Base-by-base conservation (phyloP, 2,113 vertebrate genomes). In the Eretmochelys imbricata region DNA sequence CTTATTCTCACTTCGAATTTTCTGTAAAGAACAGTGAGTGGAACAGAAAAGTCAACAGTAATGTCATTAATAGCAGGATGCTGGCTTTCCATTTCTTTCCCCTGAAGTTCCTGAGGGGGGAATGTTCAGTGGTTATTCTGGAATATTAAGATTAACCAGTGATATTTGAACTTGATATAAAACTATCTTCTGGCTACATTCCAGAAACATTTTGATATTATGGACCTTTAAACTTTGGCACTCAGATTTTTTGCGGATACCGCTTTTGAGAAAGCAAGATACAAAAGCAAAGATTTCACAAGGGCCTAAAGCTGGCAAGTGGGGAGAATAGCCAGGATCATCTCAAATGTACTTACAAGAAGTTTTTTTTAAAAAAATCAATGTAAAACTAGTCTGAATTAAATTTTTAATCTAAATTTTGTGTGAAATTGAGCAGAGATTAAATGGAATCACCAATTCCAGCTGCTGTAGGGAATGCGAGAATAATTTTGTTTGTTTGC, bases 101-200 rank as follows among this genome's bases (percentile, higher is more conserved):
- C 19, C 65, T 22, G 65, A 72, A 72, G 35, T 38, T 72, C 65
- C 17, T 22, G 65, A 72, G 65, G 19, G 65, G 9, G 1, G 17
- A 54, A 1, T 80, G 8, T 0, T 42, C 35, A 5, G 19, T 57
- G 84, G 10, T n/a, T 55, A 8, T 22, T 4, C 0, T 20, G 80
- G 80, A 17, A n/a, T 55, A 42, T 54, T 22, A 19, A 65, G 59
- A 5, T 87, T 65, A 76, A 48, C 16, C 38, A 38, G 24, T 75
- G 25, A 0, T 54, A 27, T 55, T 19, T 46, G 13, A 42, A 80
- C 72, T 72, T 0, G 2, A 10, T 3, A 2, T 12, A 1, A 9
- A 8, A 1, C 57, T 78, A 1, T 46, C 35, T 50, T 69, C 46
- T 46, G 6, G 1, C 0, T 20, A 11, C 1, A 0, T 65, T 48